Conservation (phyloP, 2,888 invertebrate species). For the Conops quadrifasciatus region DNA sequence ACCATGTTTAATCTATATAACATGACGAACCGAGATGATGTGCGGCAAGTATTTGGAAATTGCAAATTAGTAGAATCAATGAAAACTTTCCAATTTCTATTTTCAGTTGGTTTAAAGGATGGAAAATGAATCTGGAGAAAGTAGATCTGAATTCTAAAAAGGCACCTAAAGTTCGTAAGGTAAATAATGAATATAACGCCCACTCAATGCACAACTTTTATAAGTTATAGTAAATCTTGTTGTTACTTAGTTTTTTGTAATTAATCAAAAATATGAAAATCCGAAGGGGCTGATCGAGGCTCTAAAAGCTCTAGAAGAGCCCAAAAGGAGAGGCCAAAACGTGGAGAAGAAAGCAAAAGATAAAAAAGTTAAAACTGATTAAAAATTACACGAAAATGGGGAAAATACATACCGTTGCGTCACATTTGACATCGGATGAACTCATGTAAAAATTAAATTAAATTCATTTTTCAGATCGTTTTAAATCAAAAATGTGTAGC, state of each 20-base stretch:
- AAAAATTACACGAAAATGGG: not conserved
- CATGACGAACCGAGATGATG: conserved; percentile 50
- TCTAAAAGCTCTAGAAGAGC: conserved; percentile 38
- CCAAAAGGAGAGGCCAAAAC: not conserved
- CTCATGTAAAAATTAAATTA: too few relatives aligned
- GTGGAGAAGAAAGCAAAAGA: not conserved
- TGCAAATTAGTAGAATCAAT: not conserved
- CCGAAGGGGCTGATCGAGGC: conserved; percentile 47
- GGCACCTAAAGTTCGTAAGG: conserved; percentile 21
- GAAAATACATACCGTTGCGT: too few relatives aligned
- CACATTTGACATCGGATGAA: too few relatives aligned
- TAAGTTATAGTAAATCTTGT: not conserved
- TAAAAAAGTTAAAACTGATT: not conserved
- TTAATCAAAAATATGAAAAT: conserved; percentile 50
- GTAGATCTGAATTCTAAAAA: conserved; percentile 14
- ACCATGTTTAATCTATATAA: conserved; percentile 33
- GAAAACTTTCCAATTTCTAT: not conserved
- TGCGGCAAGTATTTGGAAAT: conserved; percentile 44
- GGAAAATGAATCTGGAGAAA: conserved; percentile 12
- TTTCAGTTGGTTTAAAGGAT: conserved; percentile 8
- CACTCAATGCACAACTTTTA: not conserved
- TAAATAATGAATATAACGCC: not conserved
- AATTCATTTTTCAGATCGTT: too few relatives aligned
- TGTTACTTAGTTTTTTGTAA: conserved; percentile 1
- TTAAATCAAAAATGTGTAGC: too few relatives aligned